Evolutionary conservation across 2,888 invertebrate species (phyloP).

Genomic region (Cephus runcator): DNA sequence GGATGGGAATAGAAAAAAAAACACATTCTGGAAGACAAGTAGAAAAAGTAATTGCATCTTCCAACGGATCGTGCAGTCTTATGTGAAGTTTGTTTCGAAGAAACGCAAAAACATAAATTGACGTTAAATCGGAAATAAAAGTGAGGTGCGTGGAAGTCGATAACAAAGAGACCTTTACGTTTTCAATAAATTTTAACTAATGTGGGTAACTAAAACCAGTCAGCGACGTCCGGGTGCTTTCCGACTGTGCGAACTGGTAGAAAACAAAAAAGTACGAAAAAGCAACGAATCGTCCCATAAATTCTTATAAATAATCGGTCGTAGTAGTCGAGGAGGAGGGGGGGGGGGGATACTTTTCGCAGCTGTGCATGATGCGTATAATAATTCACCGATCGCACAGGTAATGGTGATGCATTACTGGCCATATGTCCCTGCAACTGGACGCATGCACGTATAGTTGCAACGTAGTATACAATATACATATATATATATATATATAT

Average conservation of each 20-base stretch:
- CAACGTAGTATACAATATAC: neutral
- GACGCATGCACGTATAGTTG: neutral
- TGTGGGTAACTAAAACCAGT: slow-evolving; percentile 5
- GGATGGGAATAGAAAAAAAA: too few relatives aligned
- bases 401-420: slow-evolving; percentile 44
- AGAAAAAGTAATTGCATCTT: neutral
- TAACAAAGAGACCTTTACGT: neutral
- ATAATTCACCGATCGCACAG: slow-evolving; percentile 40
- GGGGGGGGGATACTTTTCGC: slow-evolving; percentile 13
- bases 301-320: slow-evolving; percentile 20
- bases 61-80: neutral
- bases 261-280: slow-evolving; percentile 2
- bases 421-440: slow-evolving; percentile 20
- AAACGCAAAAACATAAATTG: neutral
- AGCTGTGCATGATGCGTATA: slow-evolving; percentile 26
- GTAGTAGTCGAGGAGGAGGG: neutral
- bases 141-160: neutral
- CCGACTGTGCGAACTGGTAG: neutral
- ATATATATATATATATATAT: neutral
- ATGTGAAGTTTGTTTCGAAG: neutral
- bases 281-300: slow-evolving; percentile 13
- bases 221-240: neutral
- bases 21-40: neutral
- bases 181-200: neutral
- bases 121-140: neutral